A percentile compares a stretch with the other conserved stretches of the same genome.
Conservation (phyloP, 2,113 vertebrate genomes). For the Scomber japonicus region DNA sequence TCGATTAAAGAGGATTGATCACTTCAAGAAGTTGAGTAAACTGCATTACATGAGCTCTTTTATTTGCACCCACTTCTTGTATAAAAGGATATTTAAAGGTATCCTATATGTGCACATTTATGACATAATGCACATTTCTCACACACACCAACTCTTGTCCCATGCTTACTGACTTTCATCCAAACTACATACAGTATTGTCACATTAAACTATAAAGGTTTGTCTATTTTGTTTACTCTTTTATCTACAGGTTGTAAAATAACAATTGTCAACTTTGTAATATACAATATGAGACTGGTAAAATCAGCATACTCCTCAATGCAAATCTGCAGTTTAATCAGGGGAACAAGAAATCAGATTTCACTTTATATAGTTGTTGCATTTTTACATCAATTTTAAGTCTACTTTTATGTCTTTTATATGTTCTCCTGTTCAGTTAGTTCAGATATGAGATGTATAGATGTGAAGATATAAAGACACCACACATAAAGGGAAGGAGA, state of each 20-base stretch:
- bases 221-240: no score
- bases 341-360: background rate
- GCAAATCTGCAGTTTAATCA: background rate
- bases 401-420: no score
- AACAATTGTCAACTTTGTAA: no score
- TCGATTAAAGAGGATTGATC: no score
- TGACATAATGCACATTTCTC: no score
- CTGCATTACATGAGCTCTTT: background rate
- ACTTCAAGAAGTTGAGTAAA: background rate
- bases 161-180: background rate
- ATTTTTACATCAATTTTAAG: conserved; percentile 1
- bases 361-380: background rate
- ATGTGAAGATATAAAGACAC: conserved; percentile 1
- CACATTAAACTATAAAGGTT: no score
- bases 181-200: background rate
- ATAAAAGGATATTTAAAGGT: no score
- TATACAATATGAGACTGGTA: no score
- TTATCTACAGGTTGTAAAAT: no score
- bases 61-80: background rate
- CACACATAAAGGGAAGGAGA: background rate
- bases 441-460: background rate
- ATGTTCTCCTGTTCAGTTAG: background rate
- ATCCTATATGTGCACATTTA: no score
- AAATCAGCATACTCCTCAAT: background rate
- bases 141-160: no score